Evolutionary conservation across 2,113 vertebrate genomes (phyloP), one percentile per base, ranked within the genome.

Genomic region (Athene cunicularia): DNA sequence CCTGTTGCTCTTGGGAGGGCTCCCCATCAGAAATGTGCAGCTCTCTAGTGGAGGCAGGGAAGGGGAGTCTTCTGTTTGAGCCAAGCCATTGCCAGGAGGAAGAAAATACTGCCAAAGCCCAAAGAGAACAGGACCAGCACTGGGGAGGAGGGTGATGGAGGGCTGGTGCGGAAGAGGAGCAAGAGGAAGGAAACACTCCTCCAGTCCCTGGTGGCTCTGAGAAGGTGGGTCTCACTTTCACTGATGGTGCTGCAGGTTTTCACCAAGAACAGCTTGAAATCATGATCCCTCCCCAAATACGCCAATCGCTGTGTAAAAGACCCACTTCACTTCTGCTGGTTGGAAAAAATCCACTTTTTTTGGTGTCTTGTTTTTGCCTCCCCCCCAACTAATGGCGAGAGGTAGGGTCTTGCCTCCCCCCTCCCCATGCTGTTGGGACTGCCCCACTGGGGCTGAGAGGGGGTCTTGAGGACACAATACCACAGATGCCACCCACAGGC

Each of bases 81-180:
- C 56, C 50, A 90, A 96, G 73, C 80, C 80, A 76, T 92, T 66
- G 50, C 71, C 73, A 89, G 56, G 90, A 91, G 55, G 93, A 93
- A 67, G 70, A 59, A 95, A 93, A 68, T 73, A 80, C 59, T 93
- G 93, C 96, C 94, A 88, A 88, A 95, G 66, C 64, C 89, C 55
- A 49, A 74, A 80, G 86, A 75, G 88, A 86, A 45, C 0, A 56
- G 43, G 70, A 90, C 45, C 71, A 26, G 91, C 12, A 3, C 30
- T 35, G 58, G 53, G 72, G 52, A 75, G 73, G 32, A 90, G 28
- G 20, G 47, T 62, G 80, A 74, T 21, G n/a, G 80, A 71, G 24
- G 43, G 53, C 53, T 66, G 49, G 39, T 28, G 76, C 89, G 45
- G 53, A 95, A 72, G 72, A 94, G 13, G 30, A 72, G 13, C 28